phyloP scores from a whole-genome alignment of 2,797 vertebrate genomes.

The Takifugu ocellatus region DNA sequence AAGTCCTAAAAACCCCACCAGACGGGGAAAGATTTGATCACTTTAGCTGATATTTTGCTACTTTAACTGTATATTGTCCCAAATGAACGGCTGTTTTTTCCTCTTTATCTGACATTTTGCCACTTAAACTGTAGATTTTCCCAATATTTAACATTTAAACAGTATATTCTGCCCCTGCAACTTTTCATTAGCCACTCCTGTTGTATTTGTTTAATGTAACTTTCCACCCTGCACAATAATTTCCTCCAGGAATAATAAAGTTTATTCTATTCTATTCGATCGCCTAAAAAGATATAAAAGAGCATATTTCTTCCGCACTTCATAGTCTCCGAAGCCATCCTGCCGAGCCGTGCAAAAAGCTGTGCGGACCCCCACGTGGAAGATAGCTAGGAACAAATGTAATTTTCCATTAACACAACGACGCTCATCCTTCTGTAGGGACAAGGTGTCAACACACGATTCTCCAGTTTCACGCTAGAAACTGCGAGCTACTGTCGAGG shows the following conservation, averaged over 20 bases:
- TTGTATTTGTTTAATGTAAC: too few relatives aligned
- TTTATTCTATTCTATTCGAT: background rate
- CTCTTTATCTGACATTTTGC: too few relatives aligned
- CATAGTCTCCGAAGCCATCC: slow-evolving; percentile 15
- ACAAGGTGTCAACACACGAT: slow-evolving; percentile 26
- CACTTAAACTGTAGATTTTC: too few relatives aligned
- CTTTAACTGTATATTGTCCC: too few relatives aligned
- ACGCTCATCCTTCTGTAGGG: slow-evolving; percentile 34
- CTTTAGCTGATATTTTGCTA: too few relatives aligned
- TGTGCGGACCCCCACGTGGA: slow-evolving; percentile 24
- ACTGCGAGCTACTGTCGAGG: slow-evolving; percentile 29
- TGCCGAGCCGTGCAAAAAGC: slow-evolving; percentile 7
- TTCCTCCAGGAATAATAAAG: too few relatives aligned
- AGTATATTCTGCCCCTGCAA: too few relatives aligned
- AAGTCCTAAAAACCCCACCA: slow-evolving; percentile 6
- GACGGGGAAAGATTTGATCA: slow-evolving; percentile 2
- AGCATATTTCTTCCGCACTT: slow-evolving; percentile 10
- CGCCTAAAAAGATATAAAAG: background rate
- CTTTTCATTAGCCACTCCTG: too few relatives aligned
- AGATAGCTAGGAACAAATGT: slow-evolving; percentile 16
- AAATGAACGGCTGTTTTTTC: too few relatives aligned
- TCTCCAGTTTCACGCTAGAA: slow-evolving; percentile 25
- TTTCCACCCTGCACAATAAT: too few relatives aligned
- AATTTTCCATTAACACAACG: background rate
- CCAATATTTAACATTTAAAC: too few relatives aligned